Evolutionary conservation across 2,888 invertebrate genomes (phyloP).

Genomic region (Archips crataeganus): DNA sequence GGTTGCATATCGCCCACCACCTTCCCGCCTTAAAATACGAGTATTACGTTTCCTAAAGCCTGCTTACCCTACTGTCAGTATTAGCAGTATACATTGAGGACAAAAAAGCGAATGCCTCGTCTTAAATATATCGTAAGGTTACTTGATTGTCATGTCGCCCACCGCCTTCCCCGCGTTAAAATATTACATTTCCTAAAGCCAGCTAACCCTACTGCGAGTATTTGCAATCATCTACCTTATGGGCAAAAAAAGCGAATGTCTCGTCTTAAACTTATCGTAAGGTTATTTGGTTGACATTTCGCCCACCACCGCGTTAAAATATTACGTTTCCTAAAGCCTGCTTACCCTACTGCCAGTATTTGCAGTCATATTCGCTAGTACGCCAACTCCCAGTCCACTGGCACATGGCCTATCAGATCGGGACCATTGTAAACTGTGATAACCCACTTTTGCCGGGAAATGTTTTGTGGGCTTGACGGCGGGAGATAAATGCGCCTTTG

Average conservation of each 20-base stretch:
- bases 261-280: too few species aligned
- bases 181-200: background rate
- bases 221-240: too few species aligned
- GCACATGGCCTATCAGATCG: conserved; percentile 77
- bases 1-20: too few species aligned
- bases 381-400: conserved; percentile 71
- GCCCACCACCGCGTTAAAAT: too few species aligned
- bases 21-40: too few species aligned
- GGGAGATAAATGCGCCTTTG: conserved; percentile 53
- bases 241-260: too few species aligned
- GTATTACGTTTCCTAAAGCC: background rate
- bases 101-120: too few species aligned
- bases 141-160: too few species aligned
- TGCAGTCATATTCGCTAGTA: conserved; percentile 55
- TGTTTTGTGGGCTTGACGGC: conserved; percentile 68
- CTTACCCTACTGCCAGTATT: conserved; percentile 46
- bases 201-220: conserved; percentile 46
- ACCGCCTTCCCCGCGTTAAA: too few species aligned
- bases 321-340: conserved; percentile 25
- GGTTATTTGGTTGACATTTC: too few species aligned
- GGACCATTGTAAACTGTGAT: conserved; percentile 63
- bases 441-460: conserved; percentile 71
- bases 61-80: conserved; percentile 46
- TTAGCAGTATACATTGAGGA: conserved; percentile 41
- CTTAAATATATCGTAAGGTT: too few species aligned